Evolutionary conservation across 2,113 vertebrate genomes (phyloP).

Genomic region (Siniperca chuatsi): DNA sequence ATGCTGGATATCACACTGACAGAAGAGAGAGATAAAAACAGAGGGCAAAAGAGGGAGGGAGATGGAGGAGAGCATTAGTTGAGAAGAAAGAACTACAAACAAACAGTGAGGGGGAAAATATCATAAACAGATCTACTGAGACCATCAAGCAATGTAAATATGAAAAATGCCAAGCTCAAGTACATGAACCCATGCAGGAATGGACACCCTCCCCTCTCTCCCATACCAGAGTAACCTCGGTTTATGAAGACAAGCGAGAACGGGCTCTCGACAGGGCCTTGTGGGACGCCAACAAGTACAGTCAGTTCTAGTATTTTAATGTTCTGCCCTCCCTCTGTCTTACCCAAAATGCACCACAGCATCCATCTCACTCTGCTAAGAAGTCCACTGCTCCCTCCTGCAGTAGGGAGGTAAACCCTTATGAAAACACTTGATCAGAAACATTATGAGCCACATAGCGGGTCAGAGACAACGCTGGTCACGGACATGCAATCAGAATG

Average conservation of each 20-base stretch:
- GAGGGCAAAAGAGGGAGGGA: slow-evolving; percentile 9
- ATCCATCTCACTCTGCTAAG: slow-evolving; percentile 52
- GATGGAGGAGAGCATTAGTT: slow-evolving; percentile 29
- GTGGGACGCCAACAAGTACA: slow-evolving; percentile 50
- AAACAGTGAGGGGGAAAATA: slow-evolving; percentile 61
- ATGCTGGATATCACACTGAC: slow-evolving; percentile 32
- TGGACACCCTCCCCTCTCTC: background rate
- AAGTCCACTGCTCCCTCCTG: background rate
- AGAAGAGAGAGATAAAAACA: slow-evolving; percentile 45
- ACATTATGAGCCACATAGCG: slow-evolving; percentile 23
- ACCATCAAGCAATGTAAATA: slow-evolving; percentile 78
- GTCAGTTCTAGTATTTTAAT: slow-evolving; percentile 61
- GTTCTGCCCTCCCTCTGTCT: slow-evolving; percentile 64
- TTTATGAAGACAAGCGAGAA: slow-evolving; percentile 61
- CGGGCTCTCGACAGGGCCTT: slow-evolving; percentile 35
- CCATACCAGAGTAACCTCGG: slow-evolving; percentile 54
- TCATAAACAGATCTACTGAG: slow-evolving; percentile 74
- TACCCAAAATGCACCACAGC: slow-evolving; percentile 30
- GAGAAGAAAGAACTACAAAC: slow-evolving; percentile 71
- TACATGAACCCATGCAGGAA: slow-evolving; percentile 69
- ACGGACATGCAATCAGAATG: slow-evolving; percentile 10
- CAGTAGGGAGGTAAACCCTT: slow-evolving; percentile 20
- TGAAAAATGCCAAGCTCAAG: slow-evolving; percentile 73
- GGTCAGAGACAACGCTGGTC: slow-evolving; percentile 5
- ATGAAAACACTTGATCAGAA: slow-evolving; percentile 32